Evolutionary conservation across 2,113 vertebrate genomes (phyloP), one percentile per base, ranked within the genome.

Genomic region (Crotalus viridis): DNA sequence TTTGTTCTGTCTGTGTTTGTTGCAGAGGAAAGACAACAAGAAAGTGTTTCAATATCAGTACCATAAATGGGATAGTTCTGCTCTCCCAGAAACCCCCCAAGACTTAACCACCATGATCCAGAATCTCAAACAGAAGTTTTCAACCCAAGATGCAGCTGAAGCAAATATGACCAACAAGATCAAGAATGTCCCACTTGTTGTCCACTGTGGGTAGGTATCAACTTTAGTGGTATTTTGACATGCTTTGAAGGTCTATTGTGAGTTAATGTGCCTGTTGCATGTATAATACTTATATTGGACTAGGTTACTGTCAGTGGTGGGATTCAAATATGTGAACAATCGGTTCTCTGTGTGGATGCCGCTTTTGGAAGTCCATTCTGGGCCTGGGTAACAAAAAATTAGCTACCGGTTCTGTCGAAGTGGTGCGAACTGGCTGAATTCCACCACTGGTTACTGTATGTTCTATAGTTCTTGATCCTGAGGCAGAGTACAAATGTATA

Each of bases 181-280:
- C 51, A 97, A 85, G 87, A 96, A 12, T 0, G 33, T 94, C 0
- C 97, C 98, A 0, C 48, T 99, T 0, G 93, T 99, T 3, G 88
- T 98, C 64, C 99, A 99, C 96, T 99, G 99, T 98, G 90, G 98
- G 99, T 99, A 91, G 96, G 98, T 97, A 55, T 61, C 57, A 39
- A 85, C 52, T 69, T 87, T 28, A 1, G 13, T 33, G 1, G 0
- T 7, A 3, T 0, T 3, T 85, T 88, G 91, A 89, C 15, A 5
- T 19, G 51, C 8, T 61, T 93, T 89, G 86, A 5, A 12, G 19
- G 1, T 26, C 95, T 56, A 93, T 69, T 22, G 43, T 52, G 33
- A 8, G 33, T 5, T 54, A 64, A 39, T 6, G 89, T 43, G 33
- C 0, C 0, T 0, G 64, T 5, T 26, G 8, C 2, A 15, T 15